A percentile compares a stretch with the other conserved stretches of the same genome.
phyloP scores from a whole-genome alignment of 64 coral and sea anemone genomes.

The Platygyra sinensis region DNA sequence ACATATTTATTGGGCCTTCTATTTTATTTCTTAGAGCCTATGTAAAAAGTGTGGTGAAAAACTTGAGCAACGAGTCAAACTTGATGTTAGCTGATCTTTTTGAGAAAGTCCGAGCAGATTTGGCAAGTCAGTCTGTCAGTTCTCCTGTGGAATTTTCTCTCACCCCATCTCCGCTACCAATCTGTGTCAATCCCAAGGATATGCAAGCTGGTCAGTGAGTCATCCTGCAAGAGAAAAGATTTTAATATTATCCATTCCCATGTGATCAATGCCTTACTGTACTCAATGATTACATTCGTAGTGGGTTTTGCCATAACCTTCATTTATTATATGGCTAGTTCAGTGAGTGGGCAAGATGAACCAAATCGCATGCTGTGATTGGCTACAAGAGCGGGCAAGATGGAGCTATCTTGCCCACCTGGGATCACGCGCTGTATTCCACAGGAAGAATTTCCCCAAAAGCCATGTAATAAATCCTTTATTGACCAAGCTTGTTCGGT shows the following conservation, averaged over 20 bases:
- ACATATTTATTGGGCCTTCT: neutral
- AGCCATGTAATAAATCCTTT: no score
- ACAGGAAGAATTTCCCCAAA: no score
- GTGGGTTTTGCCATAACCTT: no score
- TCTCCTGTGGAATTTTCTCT: slow-evolving; percentile 45
- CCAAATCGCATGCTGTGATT: no score
- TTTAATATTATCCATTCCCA: neutral
- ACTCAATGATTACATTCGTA: neutral
- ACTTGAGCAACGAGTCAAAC: neutral
- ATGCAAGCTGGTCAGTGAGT: neutral
- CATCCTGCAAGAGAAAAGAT: neutral
- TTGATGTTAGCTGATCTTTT: slow-evolving; percentile 5
- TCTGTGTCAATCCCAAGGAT: neutral
- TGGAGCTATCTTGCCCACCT: no score
- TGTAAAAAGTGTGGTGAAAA: neutral
- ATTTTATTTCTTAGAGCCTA: neutral
- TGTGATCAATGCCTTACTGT: neutral
- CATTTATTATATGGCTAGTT: no score
- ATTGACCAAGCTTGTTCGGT: no score
- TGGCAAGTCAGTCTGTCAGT: neutral
- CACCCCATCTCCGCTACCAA: slow-evolving; percentile 21
- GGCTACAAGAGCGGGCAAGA: no score
- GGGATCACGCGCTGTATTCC: no score
- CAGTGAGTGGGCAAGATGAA: no score
- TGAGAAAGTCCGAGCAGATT: slow-evolving; percentile 6